Evolutionary conservation across 64 coral and sea anemone genomes (phyloP).

Genomic region (Porites lutea): DNA sequence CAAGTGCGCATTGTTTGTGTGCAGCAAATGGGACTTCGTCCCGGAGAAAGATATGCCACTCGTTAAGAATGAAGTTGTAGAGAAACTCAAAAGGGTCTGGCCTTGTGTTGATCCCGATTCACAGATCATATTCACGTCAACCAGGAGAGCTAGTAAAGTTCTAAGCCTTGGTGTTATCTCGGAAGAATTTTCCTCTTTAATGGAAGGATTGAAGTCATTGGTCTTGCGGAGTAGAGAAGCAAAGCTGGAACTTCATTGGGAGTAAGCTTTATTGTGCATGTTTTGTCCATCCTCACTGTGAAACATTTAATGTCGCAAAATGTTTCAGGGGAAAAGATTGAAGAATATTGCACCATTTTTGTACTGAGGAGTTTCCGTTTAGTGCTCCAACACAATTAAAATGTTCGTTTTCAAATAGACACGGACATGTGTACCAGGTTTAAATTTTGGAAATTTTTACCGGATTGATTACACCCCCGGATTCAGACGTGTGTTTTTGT

Average conservation of each 20-base stretch:
- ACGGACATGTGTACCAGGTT: too few species aligned
- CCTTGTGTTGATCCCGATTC: background rate
- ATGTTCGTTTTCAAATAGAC: too few species aligned
- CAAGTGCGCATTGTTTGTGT: conserved; percentile 1
- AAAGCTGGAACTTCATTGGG: background rate
- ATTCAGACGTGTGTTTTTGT: too few species aligned
- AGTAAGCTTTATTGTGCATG: background rate
- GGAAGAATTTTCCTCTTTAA: background rate
- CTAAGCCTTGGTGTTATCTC: background rate
- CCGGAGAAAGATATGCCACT: background rate
- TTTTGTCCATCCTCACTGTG: too few species aligned
- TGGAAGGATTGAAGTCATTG: background rate
- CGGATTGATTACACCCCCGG: too few species aligned
- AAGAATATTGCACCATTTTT: too few species aligned
- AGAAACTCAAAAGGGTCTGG: background rate
- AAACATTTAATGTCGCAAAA: too few species aligned
- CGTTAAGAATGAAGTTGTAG: background rate
- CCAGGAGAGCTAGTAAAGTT: background rate
- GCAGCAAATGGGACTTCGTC: conserved; percentile 8
- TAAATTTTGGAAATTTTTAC: too few species aligned
- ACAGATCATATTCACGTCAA: background rate
- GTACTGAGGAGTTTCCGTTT: too few species aligned
- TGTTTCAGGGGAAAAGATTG: too few species aligned
- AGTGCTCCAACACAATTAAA: too few species aligned
- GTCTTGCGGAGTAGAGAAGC: background rate